These are phyloP conservation scores for Leptinotarsa juncta DNA, from an alignment of 2,888 invertebrate genomes.

Conservation along the genomic window DNA sequence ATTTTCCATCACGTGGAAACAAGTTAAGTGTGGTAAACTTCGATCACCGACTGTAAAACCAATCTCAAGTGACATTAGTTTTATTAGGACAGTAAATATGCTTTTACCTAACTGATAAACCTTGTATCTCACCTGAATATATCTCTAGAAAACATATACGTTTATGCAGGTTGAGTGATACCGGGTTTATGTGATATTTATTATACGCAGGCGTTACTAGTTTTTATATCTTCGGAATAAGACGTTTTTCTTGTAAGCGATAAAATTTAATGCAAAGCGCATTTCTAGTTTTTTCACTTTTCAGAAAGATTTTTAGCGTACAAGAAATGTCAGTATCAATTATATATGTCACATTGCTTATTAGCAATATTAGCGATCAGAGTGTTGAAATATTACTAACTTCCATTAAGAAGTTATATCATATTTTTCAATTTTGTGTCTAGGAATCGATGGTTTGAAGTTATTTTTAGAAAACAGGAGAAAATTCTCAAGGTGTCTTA, in stretches of 20 bases:
- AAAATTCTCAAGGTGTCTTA: no score
- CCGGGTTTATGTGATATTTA: constrained; percentile 17
- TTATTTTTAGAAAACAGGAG: no score
- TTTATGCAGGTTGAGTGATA: constrained; percentile 19
- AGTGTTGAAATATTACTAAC: no score
- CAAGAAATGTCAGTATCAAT: no score
- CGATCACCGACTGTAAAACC: constrained; percentile 1
- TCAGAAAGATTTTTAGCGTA: background rate
- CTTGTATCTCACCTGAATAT: constrained; percentile 15
- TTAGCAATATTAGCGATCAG: no score
- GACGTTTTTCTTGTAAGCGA: constrained; percentile 12
- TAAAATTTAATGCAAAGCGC: constrained; percentile 12
- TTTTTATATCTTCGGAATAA: constrained; percentile 8
- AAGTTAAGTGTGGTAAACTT: background rate
- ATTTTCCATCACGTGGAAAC: background rate
- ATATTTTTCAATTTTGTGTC: no score
- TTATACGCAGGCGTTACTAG: constrained; percentile 9
- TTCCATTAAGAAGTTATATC: no score
- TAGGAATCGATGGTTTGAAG: no score
- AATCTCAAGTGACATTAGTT: constrained; percentile 10
- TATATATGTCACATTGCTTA: no score
- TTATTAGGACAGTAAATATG: constrained; percentile 14
- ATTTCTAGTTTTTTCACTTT: background rate
- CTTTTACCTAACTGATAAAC: constrained; percentile 15
- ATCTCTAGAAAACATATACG: constrained; percentile 4